Base-by-base conservation (phyloP, 2,113 vertebrate genomes). In the Dendropsophus ebraccatus region DNA sequence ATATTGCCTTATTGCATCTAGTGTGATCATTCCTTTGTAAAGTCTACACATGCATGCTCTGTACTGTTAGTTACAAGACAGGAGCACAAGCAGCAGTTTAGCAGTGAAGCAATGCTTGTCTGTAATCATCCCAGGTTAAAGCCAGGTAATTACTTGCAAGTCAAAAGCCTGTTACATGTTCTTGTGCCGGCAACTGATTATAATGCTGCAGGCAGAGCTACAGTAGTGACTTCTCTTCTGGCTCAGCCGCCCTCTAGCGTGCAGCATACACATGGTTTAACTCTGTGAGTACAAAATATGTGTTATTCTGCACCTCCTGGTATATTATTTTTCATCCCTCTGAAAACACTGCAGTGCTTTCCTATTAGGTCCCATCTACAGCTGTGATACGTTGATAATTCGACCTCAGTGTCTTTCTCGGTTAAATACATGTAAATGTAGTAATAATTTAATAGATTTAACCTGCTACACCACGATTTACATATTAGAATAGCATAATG, bases 241-340 rank as follows among this genome's bases (percentile, higher is more conserved):
- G 89, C 87, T 93, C 92, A 94, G 94, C 96, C 93, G 96, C 97
- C 97, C 97, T 97, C 97, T 99, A 97, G 97, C 94, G 81, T 95
- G 93, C 93, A 94, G 85, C 90, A 87, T 89, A 89, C 89, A 92
- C 32, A 45, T 5, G 28, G 12, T 35, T 45, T 41, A 62, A 16
- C 19, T 56, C 28, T 30, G 62, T 32, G 19, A 13, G 23, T 69
- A 30, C 60, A 30, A 32, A 21, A 14, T 5, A 56, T 8, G 28
- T 16, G 17, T 76, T 47, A 13, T 12, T 32, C 19, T 81, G 54
- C 41, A 28, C 10, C 62, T 47, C 28, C n/a, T 8, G 37, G 1
- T 30, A 58, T 58, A 25, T 54, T 41, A n/a, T 45, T 60, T 37
- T 37, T 32, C 25, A 67, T 28, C 11, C 30, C 21, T 21, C 16